These are phyloP conservation scores for Nannoperca obscura DNA, from an alignment of 2,797 vertebrate genomes.

Conservation along the genomic window DNA sequence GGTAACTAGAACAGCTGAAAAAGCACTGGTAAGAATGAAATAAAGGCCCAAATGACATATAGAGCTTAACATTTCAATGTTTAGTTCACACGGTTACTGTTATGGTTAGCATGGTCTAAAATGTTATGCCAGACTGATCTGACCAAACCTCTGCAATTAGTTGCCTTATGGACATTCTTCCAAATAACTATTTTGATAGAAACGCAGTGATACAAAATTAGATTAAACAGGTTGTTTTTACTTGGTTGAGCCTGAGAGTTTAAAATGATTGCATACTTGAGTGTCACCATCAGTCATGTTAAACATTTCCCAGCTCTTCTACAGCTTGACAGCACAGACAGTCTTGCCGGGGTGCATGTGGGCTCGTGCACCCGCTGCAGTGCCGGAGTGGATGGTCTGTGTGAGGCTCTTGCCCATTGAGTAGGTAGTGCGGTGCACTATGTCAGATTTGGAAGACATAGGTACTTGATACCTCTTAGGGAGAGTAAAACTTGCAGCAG, in stretches of 20 bases:
- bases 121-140: not conserved
- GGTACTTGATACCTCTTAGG: conserved; percentile 54
- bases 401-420: conserved; percentile 65
- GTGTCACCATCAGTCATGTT: not conserved
- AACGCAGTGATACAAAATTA: not conserved
- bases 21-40: conserved; percentile 31
- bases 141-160: not conserved
- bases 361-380: conserved; percentile 32
- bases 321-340: conserved; percentile 16
- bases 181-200: not conserved
- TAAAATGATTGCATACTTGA: not conserved
- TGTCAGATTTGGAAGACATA: conserved; percentile 45
- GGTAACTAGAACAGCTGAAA: conserved; percentile 55
- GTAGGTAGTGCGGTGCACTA: conserved; percentile 28
- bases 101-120: not conserved
- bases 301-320: conserved; percentile 22
- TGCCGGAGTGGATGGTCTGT: conserved; percentile 32
- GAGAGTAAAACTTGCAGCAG: conserved; percentile 47
- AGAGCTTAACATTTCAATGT: conserved; percentile 12
- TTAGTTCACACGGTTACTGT: not conserved
- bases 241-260: conserved; percentile 5
- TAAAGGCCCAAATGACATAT: not conserved
- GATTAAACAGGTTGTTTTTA: not conserved
- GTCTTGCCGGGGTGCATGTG: conserved; percentile 62
- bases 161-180: not conserved